These are phyloP conservation scores for Campoplex capitator DNA, from an alignment of 2,888 invertebrate genomes.

Conservation along the genomic window DNA sequence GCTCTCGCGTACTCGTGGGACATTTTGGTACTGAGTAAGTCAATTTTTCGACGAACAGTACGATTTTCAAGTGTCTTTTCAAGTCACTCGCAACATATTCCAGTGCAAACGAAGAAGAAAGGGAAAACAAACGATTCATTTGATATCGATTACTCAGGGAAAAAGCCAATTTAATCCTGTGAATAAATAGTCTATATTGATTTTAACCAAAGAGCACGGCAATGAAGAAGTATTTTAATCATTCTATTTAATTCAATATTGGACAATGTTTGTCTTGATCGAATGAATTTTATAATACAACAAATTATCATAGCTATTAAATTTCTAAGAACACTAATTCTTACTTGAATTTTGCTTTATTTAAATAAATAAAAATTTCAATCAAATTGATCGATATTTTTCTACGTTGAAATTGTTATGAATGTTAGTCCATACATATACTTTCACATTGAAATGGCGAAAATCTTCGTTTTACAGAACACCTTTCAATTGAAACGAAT, in stretches of 20 bases:
- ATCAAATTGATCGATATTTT: constrained; percentile 10
- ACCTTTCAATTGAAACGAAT: not conserved
- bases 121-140: not conserved
- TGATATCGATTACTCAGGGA: not conserved
- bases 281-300: not conserved
- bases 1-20: constrained; percentile 1
- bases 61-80: constrained; percentile 7
- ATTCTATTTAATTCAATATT: not conserved
- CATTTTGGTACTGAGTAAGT: constrained; percentile 20
- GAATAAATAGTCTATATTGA: not conserved
- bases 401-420: not conserved
- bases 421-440: constrained; percentile 5
- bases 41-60: not conserved
- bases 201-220: not conserved
- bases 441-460: not conserved
- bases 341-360: not conserved
- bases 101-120: not conserved
- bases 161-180: not conserved
- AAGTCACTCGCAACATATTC: not conserved
- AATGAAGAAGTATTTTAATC: not conserved
- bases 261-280: not conserved
- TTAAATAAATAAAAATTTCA: constrained; percentile 1
- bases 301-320: not conserved
- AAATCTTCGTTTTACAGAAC: not conserved
- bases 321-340: not conserved